Evolutionary conservation across 2,888 invertebrate genomes (phyloP), one percentile per base, ranked within the genome.

Genomic region (Anticlea derivata): DNA sequence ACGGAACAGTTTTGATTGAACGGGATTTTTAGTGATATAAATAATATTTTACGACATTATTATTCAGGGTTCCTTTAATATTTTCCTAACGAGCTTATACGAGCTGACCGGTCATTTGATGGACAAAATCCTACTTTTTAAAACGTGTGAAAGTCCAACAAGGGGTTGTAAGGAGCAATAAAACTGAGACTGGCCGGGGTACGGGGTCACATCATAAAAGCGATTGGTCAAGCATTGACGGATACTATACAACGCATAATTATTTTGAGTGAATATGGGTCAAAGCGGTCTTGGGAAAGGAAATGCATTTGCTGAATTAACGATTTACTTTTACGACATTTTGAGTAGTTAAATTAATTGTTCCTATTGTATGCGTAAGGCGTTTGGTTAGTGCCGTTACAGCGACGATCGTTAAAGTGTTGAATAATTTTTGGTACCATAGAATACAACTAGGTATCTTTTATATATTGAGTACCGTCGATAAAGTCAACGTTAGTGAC

Each of bases 61-160:
- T 86, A 88, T 87, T 72, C 85, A 64, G 61, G 70, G 68, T 59
- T 64, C 61, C 68, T 73, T 70, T 69, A 65, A 68, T 73, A 72
- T 74, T 73, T 70, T 68, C 73, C 68, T 81, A 76, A 76, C 75
- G 63, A 78, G 70, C 52, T 63, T 86, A 87, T 83, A 87, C 70
- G 84, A 83, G 75, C 68, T 75, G 81, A 75, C 80, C 79, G 74
- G 71, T 81, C 78, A 74, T 80, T 61, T 50, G 68, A 72, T 75
- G 68, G 78, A 79, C 80, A 80, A 81, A n/a, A 85, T 80, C 77
- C 78, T 70, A 73, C 61, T 65, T 83, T 82, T 85, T 77, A 81
- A 78, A 86, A 87, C 86, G 87, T 89, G 86, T 86, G 87, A 89
- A 86, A 86, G 83, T 81, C 77, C 75, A 84, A 79, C 75, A 80